These are phyloP conservation scores for Timema podura DNA, from an alignment of 2,888 invertebrate species.

Conservation along the genomic window DNA sequence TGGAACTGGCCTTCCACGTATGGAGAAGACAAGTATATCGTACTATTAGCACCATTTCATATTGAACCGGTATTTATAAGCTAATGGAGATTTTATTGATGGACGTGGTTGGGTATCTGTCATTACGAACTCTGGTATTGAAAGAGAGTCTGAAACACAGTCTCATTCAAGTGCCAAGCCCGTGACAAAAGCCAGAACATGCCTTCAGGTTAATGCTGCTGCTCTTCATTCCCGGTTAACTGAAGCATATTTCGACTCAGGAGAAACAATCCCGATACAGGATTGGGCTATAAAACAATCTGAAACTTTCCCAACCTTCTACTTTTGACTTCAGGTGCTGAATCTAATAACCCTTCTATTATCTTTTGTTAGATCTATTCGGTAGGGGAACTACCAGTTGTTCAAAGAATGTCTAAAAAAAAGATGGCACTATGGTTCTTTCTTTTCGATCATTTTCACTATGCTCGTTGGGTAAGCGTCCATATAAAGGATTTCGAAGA, in stretches of 20 bases:
- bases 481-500: neutral
- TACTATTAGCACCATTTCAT: neutral
- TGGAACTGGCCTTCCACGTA: neutral
- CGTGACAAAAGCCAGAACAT: neutral
- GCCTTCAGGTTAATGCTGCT: neutral
- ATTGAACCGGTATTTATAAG: constrained; percentile 1
- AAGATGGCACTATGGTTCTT: constrained; percentile 1
- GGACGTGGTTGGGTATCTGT: neutral
- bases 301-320: neutral
- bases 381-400: neutral
- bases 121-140: neutral
- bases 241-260: neutral
- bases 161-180: constrained; percentile 3
- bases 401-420: constrained; percentile 4
- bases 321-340: neutral
- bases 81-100: neutral
- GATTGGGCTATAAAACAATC: constrained; percentile 1
- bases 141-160: neutral
- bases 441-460: neutral
- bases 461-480: neutral
- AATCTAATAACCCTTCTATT: constrained; percentile 1
- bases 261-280: neutral
- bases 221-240: neutral
- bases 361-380: constrained; percentile 8
- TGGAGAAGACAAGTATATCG: neutral